phyloP scores from a whole-genome alignment of 2,797 vertebrate species.

The Todus mexicanus region DNA sequence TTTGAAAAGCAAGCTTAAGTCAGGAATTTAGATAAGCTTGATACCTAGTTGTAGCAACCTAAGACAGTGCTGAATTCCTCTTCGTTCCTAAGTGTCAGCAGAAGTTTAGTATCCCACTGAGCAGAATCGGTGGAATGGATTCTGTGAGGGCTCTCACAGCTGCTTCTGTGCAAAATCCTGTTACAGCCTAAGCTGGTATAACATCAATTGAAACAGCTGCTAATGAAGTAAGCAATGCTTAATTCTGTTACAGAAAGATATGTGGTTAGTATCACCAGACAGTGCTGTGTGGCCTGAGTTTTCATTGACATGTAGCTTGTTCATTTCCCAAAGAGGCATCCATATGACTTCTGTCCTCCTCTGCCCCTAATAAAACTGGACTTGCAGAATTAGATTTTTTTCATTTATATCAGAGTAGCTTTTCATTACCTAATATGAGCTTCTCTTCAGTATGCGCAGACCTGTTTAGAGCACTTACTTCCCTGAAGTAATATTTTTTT shows the following conservation, averaged over 20 bases:
- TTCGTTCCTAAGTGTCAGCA: neutral
- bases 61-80: neutral
- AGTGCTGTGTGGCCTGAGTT: neutral
- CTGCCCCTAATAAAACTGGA: neutral
- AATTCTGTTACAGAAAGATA: neutral
- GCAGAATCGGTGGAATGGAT: neutral
- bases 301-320: neutral
- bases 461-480: neutral
- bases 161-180: neutral
- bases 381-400: neutral
- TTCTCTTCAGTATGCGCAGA: neutral
- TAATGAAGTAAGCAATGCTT: neutral
- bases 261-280: neutral
- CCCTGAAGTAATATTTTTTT: neutral
- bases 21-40: neutral
- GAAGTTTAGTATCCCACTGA: neutral
- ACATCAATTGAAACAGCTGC: slow-evolving; percentile 10
- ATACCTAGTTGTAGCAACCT: neutral
- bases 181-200: neutral
- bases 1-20: neutral
- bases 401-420: neutral
- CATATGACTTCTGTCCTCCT: neutral
- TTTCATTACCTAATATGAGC: neutral
- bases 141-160: neutral
- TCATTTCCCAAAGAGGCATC: neutral